Base-by-base conservation (phyloP, 2,113 vertebrate species). In the Pollachius pollachius region DNA sequence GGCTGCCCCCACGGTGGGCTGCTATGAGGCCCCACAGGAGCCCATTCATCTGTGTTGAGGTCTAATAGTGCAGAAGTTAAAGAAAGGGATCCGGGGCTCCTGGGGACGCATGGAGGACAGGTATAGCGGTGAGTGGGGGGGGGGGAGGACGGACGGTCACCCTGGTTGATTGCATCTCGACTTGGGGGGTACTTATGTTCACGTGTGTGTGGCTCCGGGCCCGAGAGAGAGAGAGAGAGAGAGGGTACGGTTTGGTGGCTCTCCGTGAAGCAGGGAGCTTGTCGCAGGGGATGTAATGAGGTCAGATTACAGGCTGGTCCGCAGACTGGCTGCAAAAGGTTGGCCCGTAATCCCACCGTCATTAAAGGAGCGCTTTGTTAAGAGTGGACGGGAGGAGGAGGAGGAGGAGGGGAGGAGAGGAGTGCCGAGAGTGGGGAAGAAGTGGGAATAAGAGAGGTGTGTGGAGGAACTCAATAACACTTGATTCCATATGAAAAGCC, bases 401-500 rank as follows among this genome's bases (percentile, higher is more conserved):
- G 79, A 75, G 83, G 37, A 59, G 15, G 54, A 85, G 85, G 86
- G 84, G 81, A 72, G 77, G 86, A 85, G 83, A 88, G 78, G 85
- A 74, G 84, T 80, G 73, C 85, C 84, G 80, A 75, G 78, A 85
- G 77, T 15, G 79, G 85, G 75, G 73, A 77, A 79, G 79, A 82
- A 77, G 78, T 74, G 77, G 80, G 84, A 79, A 84, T 82, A 76
- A 80, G 89, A 82, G 87, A 89, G 86, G 87, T 86, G 86, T 85
- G 82, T 75, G 80, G 86, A 85, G 86, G 84, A 90, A 90, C 90
- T 92, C 89, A 91, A 92, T 91, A 92, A 92, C 90, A 92, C 88
- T 91, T 90, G 87, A 93, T 92, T 93, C 85, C 76, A 91, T 93
- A 89, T 91, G 87, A 89, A 93, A 90, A 91, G 90, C 89, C 79